A percentile compares a stretch with the other conserved stretches of the same genome.
Evolutionary conservation across 2,888 invertebrate species (phyloP).

Genomic region (Odontomyia ornata): DNA sequence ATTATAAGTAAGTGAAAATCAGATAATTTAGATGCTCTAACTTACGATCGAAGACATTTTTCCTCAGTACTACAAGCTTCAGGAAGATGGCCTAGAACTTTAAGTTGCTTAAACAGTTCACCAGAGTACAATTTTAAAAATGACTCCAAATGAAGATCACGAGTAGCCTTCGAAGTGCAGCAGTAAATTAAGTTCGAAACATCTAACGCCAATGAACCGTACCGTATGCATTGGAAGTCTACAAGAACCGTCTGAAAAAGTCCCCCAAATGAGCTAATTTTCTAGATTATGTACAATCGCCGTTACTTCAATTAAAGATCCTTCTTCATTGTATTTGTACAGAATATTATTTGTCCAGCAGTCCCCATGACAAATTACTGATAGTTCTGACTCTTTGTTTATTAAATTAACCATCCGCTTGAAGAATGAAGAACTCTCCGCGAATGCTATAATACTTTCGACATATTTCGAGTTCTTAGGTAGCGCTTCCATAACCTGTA

Average conservation of each 20-base stretch:
- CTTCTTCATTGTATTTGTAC: conserved; percentile 70
- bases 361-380: conserved; percentile 78
- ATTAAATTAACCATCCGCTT: conserved; percentile 73
- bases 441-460: conserved; percentile 69
- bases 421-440: conserved; percentile 73
- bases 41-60: conserved; percentile 69
- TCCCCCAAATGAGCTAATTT: neutral
- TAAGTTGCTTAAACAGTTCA: conserved; percentile 68
- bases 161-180: conserved; percentile 71
- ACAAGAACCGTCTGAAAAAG: conserved; percentile 71
- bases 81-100: conserved; percentile 66
- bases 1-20: neutral
- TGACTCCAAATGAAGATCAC: conserved; percentile 68
- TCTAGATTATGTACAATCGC: neutral
- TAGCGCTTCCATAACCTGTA: conserved; percentile 60
- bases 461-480: conserved; percentile 66
- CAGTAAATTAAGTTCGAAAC: conserved; percentile 73
- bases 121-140: conserved; percentile 71
- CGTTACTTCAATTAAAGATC: conserved; percentile 51
- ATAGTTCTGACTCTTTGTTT: conserved; percentile 70
- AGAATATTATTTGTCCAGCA: conserved; percentile 81
- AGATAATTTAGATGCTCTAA: conserved; percentile 39
- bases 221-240: conserved; percentile 76
- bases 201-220: conserved; percentile 75
- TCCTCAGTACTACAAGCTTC: conserved; percentile 63